Base-by-base conservation (phyloP, 2,888 invertebrate genomes). In the Sepiola atlantica region DNA sequence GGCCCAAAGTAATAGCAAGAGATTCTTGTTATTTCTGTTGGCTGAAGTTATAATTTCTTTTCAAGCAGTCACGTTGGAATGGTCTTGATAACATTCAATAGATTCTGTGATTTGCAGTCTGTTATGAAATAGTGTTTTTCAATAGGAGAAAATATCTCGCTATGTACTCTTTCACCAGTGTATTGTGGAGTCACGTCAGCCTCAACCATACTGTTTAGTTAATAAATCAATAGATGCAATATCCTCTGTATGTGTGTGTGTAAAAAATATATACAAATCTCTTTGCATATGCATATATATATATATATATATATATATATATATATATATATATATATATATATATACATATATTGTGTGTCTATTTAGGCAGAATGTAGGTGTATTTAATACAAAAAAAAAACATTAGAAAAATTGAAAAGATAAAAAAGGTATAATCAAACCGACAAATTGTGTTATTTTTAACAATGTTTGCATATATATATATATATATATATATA, bases 21-120 rank as follows among this genome's bases (percentile, higher is more conserved):
- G 77, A n/a, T 77, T 77, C 77, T 77, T 77, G 77, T 77, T 77
- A 77, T 77, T 77, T 77, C 77, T 77, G n/a, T 77, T n/a, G 77
- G 77, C n/a, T 32, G n/a, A 77, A n/a, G n/a, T 77, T 77, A 32
- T 32, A 77, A 77, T 77, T 77, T 77, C 77, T 77, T 77, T 77
- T 77, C n/a, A 77, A 77, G n/a, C 77, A 77, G 77, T 77, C 77
- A 77, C 77, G 77, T 77, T 77, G 77, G 77, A 77, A 77, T 77
- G n/a, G 77, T 77, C 77, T 77, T 32, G 77, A n/a, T 18, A 77
- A 77, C 16, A 4, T 77, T 77, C n/a, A 77, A 77, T 77, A 77
- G n/a, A 77, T 32, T 77, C 32, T 77, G 32, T 77, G n/a, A 77
- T 77, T 16, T 32, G n/a, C 21, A 6, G 77, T 77, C 16, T 77